Evolutionary conservation across 2,113 vertebrate genomes (phyloP), one percentile per base, ranked within the genome.

Genomic region (Romanogobio albipinnatus): DNA sequence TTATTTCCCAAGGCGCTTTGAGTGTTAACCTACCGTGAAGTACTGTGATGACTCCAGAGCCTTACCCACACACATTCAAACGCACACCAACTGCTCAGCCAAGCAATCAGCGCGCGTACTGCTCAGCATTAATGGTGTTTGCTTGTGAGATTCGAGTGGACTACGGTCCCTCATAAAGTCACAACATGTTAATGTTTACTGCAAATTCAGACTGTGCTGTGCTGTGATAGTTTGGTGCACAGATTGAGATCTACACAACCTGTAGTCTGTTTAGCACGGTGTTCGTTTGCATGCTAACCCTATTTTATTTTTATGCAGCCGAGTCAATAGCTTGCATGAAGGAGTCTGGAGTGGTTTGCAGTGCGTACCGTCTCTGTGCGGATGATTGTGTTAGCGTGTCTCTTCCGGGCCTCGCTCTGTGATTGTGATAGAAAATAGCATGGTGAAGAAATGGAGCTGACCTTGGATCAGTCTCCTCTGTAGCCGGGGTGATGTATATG

Each of bases 401-500:
- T 76, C 70, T 68, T 80, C 77, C 68, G 9, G 74, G 47, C 83
- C 71, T 71, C 66, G 47, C 45, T 43, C 68, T 61, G 49, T 75
- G 85, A 88, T 88, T 85, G 85, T 84, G 84, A 87, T 53, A 81
- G 89, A 74, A 83, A 86, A 83, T 83, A 71, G 66, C 85, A 36
- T 58, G 1, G 64, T 88, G 89, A 94, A 93, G 93, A 95, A 95
- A 94, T 94, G 91, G 91, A 92, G 89, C 93, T 93, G 93, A 95
- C 94, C 94, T 94, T 93, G 93, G 93, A 89, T 92, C 89, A 91
- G 90, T 90, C 83, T 84, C 89, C 87, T 92, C 91, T 86, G 92
- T 90, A 91, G 88, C 93, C 91, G 91, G 91, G 91, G 92, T 95
- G 93, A 95, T 94, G 93, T 93, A 95, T 94, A 92, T 90, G 85